Conservation (phyloP, 2,888 invertebrate species). For the Petrophora chlorosata region DNA sequence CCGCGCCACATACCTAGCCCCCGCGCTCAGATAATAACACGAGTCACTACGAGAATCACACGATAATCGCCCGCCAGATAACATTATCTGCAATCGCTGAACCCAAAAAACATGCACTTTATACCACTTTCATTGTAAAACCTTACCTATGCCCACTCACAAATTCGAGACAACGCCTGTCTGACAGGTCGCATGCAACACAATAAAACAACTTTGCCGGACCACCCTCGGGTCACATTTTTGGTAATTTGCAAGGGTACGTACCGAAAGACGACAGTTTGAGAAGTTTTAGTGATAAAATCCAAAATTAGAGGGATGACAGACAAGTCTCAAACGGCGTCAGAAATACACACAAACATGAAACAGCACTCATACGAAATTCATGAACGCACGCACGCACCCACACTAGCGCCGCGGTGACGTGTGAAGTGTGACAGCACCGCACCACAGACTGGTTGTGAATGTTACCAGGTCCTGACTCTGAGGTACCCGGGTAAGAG, state of each 20-base stretch:
- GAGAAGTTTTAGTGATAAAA: slow-evolving; percentile 79
- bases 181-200: slow-evolving; percentile 54
- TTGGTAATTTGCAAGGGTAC: slow-evolving; percentile 51
- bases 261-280: slow-evolving; percentile 77
- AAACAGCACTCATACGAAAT: slow-evolving; percentile 61
- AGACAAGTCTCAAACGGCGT: slow-evolving; percentile 63
- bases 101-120: slow-evolving; percentile 45
- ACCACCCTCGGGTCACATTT: slow-evolving; percentile 38
- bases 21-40: slow-evolving; percentile 66
- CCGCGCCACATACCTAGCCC: slow-evolving; percentile 41
- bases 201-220: slow-evolving; percentile 44
- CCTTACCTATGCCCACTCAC: slow-evolving; percentile 36
- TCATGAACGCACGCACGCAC: slow-evolving; percentile 58
- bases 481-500: background rate
- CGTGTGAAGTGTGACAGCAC: slow-evolving; percentile 8
- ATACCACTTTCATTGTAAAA: slow-evolving; percentile 34
- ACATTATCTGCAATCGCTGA: slow-evolving; percentile 49
- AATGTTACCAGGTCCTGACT: background rate
- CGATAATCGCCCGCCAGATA: slow-evolving; percentile 67
- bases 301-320: slow-evolving; percentile 74
- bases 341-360: slow-evolving; percentile 79
- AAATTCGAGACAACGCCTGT: slow-evolving; percentile 74
- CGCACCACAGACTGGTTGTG: background rate
- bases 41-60: slow-evolving; percentile 58
- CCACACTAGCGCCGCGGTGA: slow-evolving; percentile 57